Evolutionary conservation across 1,140 invertebrate species (phyloP), one percentile per base, ranked within the genome.

Genomic region (Colletes gigas): DNA sequence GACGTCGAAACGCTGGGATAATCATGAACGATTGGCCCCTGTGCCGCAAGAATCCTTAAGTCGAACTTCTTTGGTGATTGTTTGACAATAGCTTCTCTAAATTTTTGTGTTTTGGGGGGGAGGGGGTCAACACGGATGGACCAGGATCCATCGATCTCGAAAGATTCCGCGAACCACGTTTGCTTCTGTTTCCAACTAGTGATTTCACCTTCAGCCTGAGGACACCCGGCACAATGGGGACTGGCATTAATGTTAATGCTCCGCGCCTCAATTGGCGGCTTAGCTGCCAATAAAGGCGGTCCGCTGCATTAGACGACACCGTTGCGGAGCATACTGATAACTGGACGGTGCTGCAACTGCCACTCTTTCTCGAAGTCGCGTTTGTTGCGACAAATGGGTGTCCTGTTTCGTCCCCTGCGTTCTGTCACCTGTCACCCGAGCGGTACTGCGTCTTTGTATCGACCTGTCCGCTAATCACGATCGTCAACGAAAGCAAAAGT

Each of bases 231-330:
- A 72, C 76, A 79, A 79, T 73, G 69, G 59, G 50, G 15, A 57
- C 77, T 65, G 77, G 59, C 60, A 73, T 79, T 73, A 73, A 78
- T 72, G 76, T 78, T 72, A 78, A 72, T 72, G 76, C 57, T 17
- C 68, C 44, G n/a, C 30, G 54, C 74, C 54, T 77, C 74, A 59
- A 77, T 77, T 60, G 65, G 63, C 65, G 57, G 65, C 74, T 59
- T 19, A 5, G 76, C 21, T 47, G 68, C 68, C 76, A 78, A 78
- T 78, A 72, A 78, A 72, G 76, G 76, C 59, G 44, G 39, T 14
- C 59, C 0, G 8, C 59, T 15, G 59, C 50, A 59, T 63, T 72
- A 72, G 50, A 65, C 69, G 30, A 9, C 5, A 30, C 54, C 5
- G 15, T 7, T 21, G 67, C 14, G 12, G n/a, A 21, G 69, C 69